Percentiles rank a stretch among this genome's conserved stretches.
phyloP scores from a whole-genome alignment of 2,888 invertebrate species.

The Ochropacha duplaris region DNA sequence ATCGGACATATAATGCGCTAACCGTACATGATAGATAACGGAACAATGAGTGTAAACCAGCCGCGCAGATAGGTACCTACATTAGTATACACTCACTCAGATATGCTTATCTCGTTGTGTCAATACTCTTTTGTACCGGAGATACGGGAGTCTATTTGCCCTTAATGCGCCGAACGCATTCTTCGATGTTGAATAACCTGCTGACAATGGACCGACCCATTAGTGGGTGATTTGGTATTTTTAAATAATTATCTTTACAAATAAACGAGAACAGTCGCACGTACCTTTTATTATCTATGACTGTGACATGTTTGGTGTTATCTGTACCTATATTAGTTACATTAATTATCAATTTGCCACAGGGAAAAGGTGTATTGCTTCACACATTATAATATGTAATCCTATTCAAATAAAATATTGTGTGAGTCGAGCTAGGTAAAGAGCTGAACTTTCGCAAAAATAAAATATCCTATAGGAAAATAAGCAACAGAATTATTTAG shows the following conservation, averaged over 20 bases:
- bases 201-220: constrained; percentile 69
- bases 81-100: constrained; percentile 69
- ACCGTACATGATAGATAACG: constrained; percentile 78
- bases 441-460: too few species aligned
- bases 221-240: constrained; percentile 53
- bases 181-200: constrained; percentile 68
- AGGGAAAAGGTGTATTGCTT: constrained; percentile 12
- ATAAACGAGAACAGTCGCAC: constrained; percentile 37
- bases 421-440: too few species aligned
- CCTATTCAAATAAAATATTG: too few species aligned
- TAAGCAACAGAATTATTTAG: not conserved
- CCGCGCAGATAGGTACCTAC: constrained; percentile 63
- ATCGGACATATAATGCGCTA: constrained; percentile 75
- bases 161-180: constrained; percentile 74
- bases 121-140: constrained; percentile 80
- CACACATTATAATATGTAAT: too few species aligned
- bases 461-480: not conserved
- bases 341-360: constrained; percentile 30
- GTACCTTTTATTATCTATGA: constrained; percentile 32
- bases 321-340: constrained; percentile 30
- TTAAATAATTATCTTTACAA: constrained; percentile 49
- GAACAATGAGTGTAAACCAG: constrained; percentile 76
- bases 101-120: constrained; percentile 77
- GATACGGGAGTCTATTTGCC: constrained; percentile 78
- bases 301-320: constrained; percentile 36